phyloP scores from a whole-genome alignment of 2,888 invertebrate species.

The Dioctria rufipes region DNA sequence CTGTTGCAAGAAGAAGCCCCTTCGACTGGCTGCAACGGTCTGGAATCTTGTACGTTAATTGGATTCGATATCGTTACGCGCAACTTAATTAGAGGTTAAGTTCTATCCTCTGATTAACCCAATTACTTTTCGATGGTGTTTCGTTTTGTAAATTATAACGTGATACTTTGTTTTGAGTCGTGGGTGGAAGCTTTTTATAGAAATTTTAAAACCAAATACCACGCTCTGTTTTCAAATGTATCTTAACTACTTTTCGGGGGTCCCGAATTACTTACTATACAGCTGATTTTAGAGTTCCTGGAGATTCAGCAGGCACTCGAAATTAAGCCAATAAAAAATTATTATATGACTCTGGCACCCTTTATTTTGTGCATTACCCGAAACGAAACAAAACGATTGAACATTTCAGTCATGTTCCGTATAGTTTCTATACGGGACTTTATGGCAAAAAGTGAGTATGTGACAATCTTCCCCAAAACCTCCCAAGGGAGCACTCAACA shows the following conservation, averaged over 20 bases:
- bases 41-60: constrained; percentile 13
- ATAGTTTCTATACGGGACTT: constrained; percentile 18
- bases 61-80: constrained; percentile 26
- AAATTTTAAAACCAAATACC: too few relatives aligned
- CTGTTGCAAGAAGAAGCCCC: not conserved
- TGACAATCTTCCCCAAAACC: constrained; percentile 24
- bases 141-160: constrained; percentile 4
- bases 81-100: constrained; percentile 51
- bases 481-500: constrained; percentile 45
- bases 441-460: constrained; percentile 40
- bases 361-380: not conserved
- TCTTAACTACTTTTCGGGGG: too few relatives aligned
- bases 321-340: constrained; percentile 16
- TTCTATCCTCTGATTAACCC: constrained; percentile 42
- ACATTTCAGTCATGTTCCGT: constrained; percentile 50
- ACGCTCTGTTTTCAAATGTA: too few relatives aligned
- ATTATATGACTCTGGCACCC: constrained; percentile 1
- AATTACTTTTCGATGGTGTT: constrained; percentile 12
- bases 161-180: not conserved
- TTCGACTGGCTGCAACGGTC: not conserved
- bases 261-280: too few relatives aligned
- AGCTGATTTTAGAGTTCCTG: not conserved
- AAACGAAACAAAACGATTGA: not conserved
- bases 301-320: not conserved
- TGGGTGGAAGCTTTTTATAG: too few relatives aligned